Evolutionary conservation across 2,113 vertebrate species (phyloP).

Genomic region (Colistium nudipinnis): DNA sequence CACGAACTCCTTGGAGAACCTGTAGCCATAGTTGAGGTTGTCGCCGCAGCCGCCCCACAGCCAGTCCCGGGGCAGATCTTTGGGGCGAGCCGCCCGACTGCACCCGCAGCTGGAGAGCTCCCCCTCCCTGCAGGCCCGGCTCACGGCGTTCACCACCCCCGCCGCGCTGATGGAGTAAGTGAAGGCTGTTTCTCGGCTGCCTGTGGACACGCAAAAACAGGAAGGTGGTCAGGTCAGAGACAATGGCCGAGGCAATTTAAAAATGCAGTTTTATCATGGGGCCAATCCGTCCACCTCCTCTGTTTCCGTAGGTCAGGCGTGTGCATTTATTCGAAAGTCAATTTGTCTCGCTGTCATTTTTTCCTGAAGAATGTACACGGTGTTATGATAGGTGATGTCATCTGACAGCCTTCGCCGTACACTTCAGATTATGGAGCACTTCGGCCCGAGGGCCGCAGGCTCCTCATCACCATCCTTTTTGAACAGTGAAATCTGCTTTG

Average conservation of each 20-base stretch:
- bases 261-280: slow-evolving; percentile 8
- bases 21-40: slow-evolving; percentile 96
- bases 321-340: slow-evolving; percentile 9
- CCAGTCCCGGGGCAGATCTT: slow-evolving; percentile 97
- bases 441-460: slow-evolving; percentile 57
- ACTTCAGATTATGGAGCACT: slow-evolving; percentile 58
- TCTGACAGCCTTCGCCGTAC: slow-evolving; percentile 57
- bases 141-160: slow-evolving; percentile 96
- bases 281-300: neutral
- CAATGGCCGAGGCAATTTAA: slow-evolving; percentile 3
- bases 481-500: slow-evolving; percentile 58
- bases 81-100: slow-evolving; percentile 91
- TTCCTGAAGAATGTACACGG: slow-evolving; percentile 3
- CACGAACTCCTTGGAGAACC: slow-evolving; percentile 98
- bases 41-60: slow-evolving; percentile 99
- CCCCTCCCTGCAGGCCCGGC: slow-evolving; percentile 95
- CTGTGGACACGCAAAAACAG: slow-evolving; percentile 73
- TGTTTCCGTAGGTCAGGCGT: slow-evolving; percentile 1
- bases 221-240: slow-evolving; percentile 1
- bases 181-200: slow-evolving; percentile 96
- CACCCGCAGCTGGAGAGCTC: slow-evolving; percentile 97
- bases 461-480: slow-evolving; percentile 62
- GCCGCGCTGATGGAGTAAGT: slow-evolving; percentile 96
- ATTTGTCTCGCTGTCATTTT: slow-evolving; percentile 31
- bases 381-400: slow-evolving; percentile 59